phyloP scores from a whole-genome alignment of 2,888 invertebrate species.

The Hedya salicella region DNA sequence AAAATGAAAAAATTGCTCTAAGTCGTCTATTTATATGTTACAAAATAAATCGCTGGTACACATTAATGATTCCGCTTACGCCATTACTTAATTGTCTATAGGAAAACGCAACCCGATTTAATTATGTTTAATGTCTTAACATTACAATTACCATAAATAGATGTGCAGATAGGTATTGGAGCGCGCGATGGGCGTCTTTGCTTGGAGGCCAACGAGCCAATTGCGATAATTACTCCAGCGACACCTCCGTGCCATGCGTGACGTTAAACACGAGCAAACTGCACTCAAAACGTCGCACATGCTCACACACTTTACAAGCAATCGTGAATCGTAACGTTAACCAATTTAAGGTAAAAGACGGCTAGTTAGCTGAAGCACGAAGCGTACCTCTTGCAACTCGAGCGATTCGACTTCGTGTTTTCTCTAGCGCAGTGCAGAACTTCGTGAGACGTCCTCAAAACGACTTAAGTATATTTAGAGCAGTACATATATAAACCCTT shows the following conservation, averaged over 20 bases:
- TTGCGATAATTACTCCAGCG: constrained; percentile 82
- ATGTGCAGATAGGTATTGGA: constrained; percentile 54
- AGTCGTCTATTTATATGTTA: background rate
- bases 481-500: constrained; percentile 3
- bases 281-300: constrained; percentile 63
- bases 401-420: constrained; percentile 64
- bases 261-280: constrained; percentile 66
- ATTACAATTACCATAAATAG: constrained; percentile 43
- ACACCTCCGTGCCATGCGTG: constrained; percentile 81
- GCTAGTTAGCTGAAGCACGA: constrained; percentile 51
- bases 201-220: constrained; percentile 80
- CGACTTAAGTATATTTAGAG: background rate
- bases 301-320: constrained; percentile 50
- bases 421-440: constrained; percentile 61
- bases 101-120: constrained; percentile 18
- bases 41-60: background rate
- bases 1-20: too few relatives aligned
- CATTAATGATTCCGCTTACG: constrained; percentile 5
- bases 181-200: constrained; percentile 78
- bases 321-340: constrained; percentile 56
- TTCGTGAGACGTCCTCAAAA: background rate
- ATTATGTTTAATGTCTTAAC: constrained; percentile 20
- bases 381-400: constrained; percentile 58
- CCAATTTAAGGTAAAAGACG: constrained; percentile 59
- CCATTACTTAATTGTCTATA: constrained; percentile 9